Percentiles rank a stretch among this genome's conserved stretches.
These are phyloP conservation scores for Lophius americanus DNA, from an alignment of 2,797 vertebrate species.

Conservation along the genomic window DNA sequence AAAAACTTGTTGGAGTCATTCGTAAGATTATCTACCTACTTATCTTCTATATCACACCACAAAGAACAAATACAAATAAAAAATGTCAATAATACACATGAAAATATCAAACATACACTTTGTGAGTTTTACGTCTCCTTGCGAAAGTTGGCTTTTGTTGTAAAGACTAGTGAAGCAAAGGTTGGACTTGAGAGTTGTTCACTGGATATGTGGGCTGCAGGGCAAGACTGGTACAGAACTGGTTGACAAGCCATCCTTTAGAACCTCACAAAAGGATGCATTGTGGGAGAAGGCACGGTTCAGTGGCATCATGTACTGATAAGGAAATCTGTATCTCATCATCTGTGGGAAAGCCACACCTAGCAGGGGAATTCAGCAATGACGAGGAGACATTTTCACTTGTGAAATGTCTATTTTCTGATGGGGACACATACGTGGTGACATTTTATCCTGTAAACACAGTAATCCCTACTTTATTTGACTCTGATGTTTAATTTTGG, in stretches of 20 bases:
- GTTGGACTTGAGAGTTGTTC: conserved; percentile 19
- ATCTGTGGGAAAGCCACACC: conserved; percentile 50
- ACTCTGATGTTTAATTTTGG: conserved; percentile 10
- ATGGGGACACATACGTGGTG: too few relatives aligned
- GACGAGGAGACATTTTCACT: not conserved
- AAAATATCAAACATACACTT: not conserved
- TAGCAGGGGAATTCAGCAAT: conserved; percentile 36
- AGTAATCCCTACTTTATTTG: not conserved
- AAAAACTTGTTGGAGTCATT: not conserved
- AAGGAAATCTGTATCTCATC: conserved; percentile 41
- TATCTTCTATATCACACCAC: not conserved
- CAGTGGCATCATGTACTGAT: conserved; percentile 41
- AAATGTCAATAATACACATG: not conserved
- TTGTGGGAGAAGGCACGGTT: conserved; percentile 52
- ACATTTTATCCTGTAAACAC: too few relatives aligned
- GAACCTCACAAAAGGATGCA: conserved; percentile 45
- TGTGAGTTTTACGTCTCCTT: not conserved
- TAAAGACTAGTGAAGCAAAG: conserved; percentile 5
- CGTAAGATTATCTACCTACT: not conserved
- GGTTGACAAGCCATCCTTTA: conserved; percentile 47
- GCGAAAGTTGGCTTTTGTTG: not conserved
- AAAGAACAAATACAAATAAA: not conserved
- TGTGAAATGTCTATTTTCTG: conserved; percentile 1
- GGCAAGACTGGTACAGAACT: conserved; percentile 26
- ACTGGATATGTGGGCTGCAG: conserved; percentile 13